These are phyloP conservation scores for Carollia perspicillata DNA, from an alignment of 2,113 vertebrate genomes.

Conservation along the genomic window DNA sequence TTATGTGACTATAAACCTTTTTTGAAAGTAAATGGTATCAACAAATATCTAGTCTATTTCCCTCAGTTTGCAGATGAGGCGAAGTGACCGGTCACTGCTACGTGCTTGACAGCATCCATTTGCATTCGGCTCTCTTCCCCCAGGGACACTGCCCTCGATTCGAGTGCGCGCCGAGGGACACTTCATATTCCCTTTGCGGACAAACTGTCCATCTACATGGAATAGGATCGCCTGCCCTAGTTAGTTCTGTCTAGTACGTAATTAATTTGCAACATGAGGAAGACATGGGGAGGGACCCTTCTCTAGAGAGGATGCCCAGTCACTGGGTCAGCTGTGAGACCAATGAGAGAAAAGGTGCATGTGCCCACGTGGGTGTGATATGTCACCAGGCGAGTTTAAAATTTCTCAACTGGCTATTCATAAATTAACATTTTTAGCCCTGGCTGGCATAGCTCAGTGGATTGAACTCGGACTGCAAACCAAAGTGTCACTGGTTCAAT, in stretches of 20 bases:
- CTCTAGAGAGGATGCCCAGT: not conserved
- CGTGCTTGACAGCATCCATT: not conserved
- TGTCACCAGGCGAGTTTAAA: not conserved
- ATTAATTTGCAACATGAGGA: not conserved
- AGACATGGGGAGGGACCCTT: not conserved
- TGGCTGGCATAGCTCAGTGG: too few species aligned
- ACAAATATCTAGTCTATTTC: not conserved
- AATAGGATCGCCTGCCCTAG: not conserved
- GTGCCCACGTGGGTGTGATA: not conserved
- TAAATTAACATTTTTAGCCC: slow-evolving; percentile 35
- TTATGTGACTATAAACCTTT: not conserved
- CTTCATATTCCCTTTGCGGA: not conserved
- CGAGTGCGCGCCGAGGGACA: not conserved
- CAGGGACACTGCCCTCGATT: not conserved
- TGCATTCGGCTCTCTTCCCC: not conserved
- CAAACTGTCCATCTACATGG: not conserved
- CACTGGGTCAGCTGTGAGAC: not conserved
- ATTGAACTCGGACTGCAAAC: too few species aligned
- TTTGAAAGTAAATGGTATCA: not conserved
- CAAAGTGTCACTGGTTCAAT: too few species aligned
- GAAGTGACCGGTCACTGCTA: not conserved
- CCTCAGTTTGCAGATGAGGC: not conserved
- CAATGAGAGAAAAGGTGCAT: not conserved
- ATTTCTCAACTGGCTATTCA: not conserved
- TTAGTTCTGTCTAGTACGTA: not conserved